Conservation (phyloP, 2,797 vertebrate species). For the Centropyge bicolor region DNA sequence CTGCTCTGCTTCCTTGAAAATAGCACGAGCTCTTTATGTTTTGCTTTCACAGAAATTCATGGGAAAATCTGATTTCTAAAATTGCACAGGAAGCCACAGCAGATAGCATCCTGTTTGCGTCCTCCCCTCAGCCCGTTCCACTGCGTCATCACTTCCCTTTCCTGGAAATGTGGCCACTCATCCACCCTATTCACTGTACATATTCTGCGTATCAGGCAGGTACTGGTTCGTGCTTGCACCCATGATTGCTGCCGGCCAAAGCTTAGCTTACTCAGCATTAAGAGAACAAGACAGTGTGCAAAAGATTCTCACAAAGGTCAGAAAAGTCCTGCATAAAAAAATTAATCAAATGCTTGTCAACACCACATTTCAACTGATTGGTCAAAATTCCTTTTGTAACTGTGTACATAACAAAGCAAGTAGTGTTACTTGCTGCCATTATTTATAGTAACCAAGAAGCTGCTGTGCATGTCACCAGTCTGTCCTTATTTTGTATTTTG, state of each 20-base stretch:
- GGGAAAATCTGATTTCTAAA: slow-evolving; percentile 79
- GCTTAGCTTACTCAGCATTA: neutral
- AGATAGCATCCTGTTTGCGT: slow-evolving; percentile 87
- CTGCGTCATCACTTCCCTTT: slow-evolving; percentile 86
- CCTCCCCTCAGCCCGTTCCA: slow-evolving; percentile 78
- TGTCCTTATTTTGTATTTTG: neutral
- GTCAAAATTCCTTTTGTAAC: neutral
- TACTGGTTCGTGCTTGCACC: slow-evolving; percentile 40
- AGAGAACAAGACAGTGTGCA: neutral
- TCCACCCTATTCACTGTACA: slow-evolving; percentile 73
- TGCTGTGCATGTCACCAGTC: neutral
- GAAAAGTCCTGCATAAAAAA: slow-evolving; percentile 1
- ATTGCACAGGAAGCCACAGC: slow-evolving; percentile 84
- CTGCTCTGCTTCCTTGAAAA: slow-evolving; percentile 21
- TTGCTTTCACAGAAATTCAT: slow-evolving; percentile 72
- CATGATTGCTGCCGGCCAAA: slow-evolving; percentile 17
- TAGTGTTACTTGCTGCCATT: neutral
- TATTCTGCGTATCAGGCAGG: slow-evolving; percentile 63
- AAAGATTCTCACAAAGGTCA: slow-evolving; percentile 1
- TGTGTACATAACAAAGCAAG: neutral
- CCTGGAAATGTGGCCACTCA: slow-evolving; percentile 83
- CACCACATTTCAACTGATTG: neutral
- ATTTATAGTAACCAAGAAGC: neutral
- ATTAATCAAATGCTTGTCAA: neutral
- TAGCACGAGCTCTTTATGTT: slow-evolving; percentile 19